Base-by-base conservation (phyloP, 2,113 vertebrate species). In the Pterocles gutturalis region DNA sequence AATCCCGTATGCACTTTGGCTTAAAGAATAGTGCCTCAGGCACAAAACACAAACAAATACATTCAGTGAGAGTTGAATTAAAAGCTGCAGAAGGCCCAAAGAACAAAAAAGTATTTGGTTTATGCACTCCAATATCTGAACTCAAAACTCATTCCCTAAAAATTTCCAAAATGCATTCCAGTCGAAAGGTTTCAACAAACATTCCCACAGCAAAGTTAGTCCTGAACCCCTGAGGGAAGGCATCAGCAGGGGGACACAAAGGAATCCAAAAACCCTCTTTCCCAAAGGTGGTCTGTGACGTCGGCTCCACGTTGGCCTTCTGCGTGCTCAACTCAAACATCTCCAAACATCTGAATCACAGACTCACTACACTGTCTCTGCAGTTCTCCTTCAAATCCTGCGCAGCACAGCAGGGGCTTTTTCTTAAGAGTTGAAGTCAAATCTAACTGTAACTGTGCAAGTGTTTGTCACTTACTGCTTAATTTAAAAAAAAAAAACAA, bases 401-500 rank as follows among this genome's bases (percentile, higher is more conserved):
- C 3, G 33, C 49, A 46, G 33, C 10, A 6, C 38, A 53, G 55
- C 22, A 36, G 17, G 9, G 21, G 18, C 22, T n/a, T 64, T 28
- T 65, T 33, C 49, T 58, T 48, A 84, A 38, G 25, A 69, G 38
- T 0, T 65, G 38, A 75, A 31, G 70, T 21, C 16, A 49, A 49
- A 61, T 61, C 57, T 54, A 43, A 76, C 55, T 65, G 24, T 29
- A 48, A 13, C 53, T 34, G 22, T 25, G 53, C 69, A 81, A 54
- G 3, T 1, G 0, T 33, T 28, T 19, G 9, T 22, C 26, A 43
- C 43, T 72, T 9, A 6, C 0, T 38, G 24, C 22, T 82, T 69
- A 48, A 49, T 17, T 54, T 19, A 16, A 38, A 82, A 53, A 14
- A 13, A 14, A 28, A 38, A 38, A 38, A 38, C n/a, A n/a, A n/a